A percentile compares a stretch with the other conserved stretches of the same genome.
These are phyloP conservation scores for Chrysemys picta DNA, from an alignment of 2,113 vertebrate species.

Conservation along the genomic window DNA sequence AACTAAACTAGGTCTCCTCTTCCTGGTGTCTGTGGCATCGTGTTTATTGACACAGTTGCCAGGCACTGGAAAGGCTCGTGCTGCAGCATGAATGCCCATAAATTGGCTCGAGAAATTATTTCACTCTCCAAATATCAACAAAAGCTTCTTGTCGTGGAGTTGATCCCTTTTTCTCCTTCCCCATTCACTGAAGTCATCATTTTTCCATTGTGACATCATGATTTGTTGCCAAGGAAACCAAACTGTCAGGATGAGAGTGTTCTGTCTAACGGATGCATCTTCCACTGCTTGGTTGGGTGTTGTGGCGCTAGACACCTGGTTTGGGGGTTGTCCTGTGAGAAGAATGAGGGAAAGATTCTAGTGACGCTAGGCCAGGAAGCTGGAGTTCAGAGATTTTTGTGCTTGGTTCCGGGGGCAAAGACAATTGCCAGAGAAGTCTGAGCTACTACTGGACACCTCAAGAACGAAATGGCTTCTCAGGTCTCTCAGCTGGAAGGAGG, in stretches of 20 bases:
- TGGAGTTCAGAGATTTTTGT: background rate
- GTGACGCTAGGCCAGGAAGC: background rate
- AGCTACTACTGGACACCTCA: background rate
- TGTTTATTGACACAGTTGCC: background rate
- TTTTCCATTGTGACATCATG: slow-evolving; percentile 54
- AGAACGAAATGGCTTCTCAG: background rate
- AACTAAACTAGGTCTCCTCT: background rate
- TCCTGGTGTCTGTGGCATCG: background rate
- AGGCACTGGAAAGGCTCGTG: background rate
- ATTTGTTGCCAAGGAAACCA: slow-evolving; percentile 61
- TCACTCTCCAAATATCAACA: slow-evolving; percentile 1
- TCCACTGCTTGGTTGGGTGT: accelerated
- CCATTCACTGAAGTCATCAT: background rate
- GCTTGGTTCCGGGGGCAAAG: background rate
- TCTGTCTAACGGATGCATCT: background rate
- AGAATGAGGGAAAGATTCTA: background rate
- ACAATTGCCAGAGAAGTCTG: background rate
- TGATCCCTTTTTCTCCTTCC: slow-evolving; percentile 49
- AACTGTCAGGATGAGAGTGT: slow-evolving; percentile 7
- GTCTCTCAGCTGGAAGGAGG: background rate
- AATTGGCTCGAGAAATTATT: background rate
- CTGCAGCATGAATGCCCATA: accelerated
- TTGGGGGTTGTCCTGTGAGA: background rate
- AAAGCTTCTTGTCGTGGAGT: slow-evolving; percentile 45
- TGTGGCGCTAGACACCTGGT: background rate